A percentile compares a stretch with the other conserved stretches of the same genome.
Evolutionary conservation across 2,888 invertebrate species (phyloP).

Genomic region (Agonum fuliginosum): DNA sequence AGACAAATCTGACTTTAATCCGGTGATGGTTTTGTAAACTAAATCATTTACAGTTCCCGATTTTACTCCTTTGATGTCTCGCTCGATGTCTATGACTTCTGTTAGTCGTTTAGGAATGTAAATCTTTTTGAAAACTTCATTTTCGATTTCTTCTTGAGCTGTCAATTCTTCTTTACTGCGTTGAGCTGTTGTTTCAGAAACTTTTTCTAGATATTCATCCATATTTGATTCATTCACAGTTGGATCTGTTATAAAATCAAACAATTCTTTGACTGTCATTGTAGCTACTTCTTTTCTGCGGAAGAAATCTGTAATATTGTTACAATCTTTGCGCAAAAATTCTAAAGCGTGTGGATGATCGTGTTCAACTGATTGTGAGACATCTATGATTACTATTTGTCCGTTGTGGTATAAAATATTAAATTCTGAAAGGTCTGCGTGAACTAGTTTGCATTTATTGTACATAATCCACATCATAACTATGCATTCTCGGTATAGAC

Average conservation of each 20-base stretch:
- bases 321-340: constrained; percentile 95
- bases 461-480: constrained; percentile 96
- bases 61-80: constrained; percentile 89
- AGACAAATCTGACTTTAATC: constrained; percentile 86
- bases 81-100: constrained; percentile 90
- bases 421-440: constrained; percentile 98
- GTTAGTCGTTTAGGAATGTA: constrained; percentile 95
- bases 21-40: constrained; percentile 90
- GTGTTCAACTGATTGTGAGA: constrained; percentile 98
- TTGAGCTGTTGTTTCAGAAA: constrained; percentile 81
- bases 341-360: constrained; percentile 97
- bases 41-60: constrained; percentile 83
- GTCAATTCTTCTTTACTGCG: constrained; percentile 80
- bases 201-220: constrained; percentile 84
- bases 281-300: constrained; percentile 92
- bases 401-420: constrained; percentile 92
- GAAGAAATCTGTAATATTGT: constrained; percentile 94
- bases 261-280: constrained; percentile 92
- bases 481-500: constrained; percentile 87
- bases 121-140: constrained; percentile 94
- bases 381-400: constrained; percentile 94
- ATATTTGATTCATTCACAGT: constrained; percentile 87
- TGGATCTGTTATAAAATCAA: constrained; percentile 97
- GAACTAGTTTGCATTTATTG: constrained; percentile 94
- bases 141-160: constrained; percentile 86